These are phyloP conservation scores for Phasia obesa DNA, from an alignment of 2,888 invertebrate species.

Conservation along the genomic window DNA sequence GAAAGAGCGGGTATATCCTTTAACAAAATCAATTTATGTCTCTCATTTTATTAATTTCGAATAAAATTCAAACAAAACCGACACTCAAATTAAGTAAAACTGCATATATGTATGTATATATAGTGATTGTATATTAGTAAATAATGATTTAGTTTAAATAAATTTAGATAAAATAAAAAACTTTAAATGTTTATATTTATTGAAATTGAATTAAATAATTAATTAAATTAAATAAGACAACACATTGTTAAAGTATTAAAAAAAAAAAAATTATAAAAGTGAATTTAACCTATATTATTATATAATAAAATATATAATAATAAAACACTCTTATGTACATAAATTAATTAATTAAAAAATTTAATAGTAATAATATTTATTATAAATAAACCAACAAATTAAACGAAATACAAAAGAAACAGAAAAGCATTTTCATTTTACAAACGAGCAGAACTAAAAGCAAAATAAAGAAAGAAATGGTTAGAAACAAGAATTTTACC, in stretches of 20 bases:
- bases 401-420: constrained; percentile 42
- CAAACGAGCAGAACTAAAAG: background rate
- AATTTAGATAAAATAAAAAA: constrained; percentile 19
- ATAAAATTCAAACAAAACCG: background rate
- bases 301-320: constrained; percentile 22
- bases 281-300: constrained; percentile 1
- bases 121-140: constrained; percentile 29
- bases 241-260: constrained; percentile 55
- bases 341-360: constrained; percentile 29
- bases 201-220: constrained; percentile 16
- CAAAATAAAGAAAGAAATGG: background rate
- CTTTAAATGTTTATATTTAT: constrained; percentile 50
- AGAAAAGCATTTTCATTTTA: constrained; percentile 51
- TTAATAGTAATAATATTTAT: constrained; percentile 64
- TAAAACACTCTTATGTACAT: constrained; percentile 36
- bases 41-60: background rate
- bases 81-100: background rate
- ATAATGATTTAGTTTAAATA: constrained; percentile 37
- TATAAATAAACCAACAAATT: constrained; percentile 58
- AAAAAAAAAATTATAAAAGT: background rate
- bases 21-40: background rate
- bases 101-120: background rate
- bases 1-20: no score
- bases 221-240: constrained; percentile 24
- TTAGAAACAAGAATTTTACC: constrained; percentile 37